These are phyloP conservation scores for Cistogaster globosa DNA, from an alignment of 2,888 invertebrate species.

Conservation along the genomic window DNA sequence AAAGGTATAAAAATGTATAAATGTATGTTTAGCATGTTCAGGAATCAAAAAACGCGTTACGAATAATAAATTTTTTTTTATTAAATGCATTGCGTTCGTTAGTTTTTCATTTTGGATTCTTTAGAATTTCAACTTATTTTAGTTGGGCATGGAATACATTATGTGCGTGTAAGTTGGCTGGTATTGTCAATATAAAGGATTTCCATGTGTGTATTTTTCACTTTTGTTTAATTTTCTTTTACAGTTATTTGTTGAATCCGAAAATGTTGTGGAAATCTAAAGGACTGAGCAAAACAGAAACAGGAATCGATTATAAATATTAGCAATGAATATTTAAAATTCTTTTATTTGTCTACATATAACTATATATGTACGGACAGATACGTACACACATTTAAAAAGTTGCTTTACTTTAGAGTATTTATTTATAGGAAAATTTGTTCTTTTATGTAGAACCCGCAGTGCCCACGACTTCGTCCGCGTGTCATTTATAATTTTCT, in stretches of 20 bases:
- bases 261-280: background rate
- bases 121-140: conserved; percentile 22
- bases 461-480: no score
- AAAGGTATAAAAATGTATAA: background rate
- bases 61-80: conserved; percentile 67
- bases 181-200: conserved; percentile 57
- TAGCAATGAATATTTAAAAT: conserved; percentile 7
- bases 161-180: conserved; percentile 24
- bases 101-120: background rate
- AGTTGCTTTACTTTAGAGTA: no score
- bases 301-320: background rate
- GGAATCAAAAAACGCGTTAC: conserved; percentile 59
- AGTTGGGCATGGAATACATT: conserved; percentile 25
- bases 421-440: no score
- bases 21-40: conserved; percentile 21
- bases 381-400: no score
- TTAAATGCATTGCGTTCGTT: conserved; percentile 58
- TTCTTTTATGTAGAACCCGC: no score
- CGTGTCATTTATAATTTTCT: no score
- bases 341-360: no score
- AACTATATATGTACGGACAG: no score
- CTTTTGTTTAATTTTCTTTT: background rate
- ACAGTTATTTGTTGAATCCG: conserved; percentile 4
- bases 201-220: conserved; percentile 32
- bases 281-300: background rate